phyloP scores from a whole-genome alignment of 64 coral and sea anemone species.

The Cladopsammia gracilis region DNA sequence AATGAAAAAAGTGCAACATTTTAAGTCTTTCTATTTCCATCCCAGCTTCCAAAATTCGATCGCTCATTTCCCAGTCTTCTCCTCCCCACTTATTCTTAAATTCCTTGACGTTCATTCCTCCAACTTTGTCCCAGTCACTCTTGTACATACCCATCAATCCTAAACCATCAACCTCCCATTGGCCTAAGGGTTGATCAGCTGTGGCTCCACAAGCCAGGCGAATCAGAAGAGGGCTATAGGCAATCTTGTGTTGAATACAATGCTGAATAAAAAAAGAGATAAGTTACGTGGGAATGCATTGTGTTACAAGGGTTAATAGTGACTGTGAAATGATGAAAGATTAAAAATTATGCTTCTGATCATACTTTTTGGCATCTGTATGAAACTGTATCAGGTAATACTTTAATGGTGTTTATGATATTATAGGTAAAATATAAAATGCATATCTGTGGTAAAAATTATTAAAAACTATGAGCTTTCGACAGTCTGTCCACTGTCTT shows the following conservation, averaged over 20 bases:
- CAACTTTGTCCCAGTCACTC: conserved; percentile 81
- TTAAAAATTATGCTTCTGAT: too few species aligned
- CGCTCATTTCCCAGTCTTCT: conserved; percentile 90
- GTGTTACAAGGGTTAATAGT: too few species aligned
- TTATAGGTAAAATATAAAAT: too few species aligned
- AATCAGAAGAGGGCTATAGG: conserved; percentile 54
- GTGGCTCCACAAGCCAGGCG: conserved; percentile 59
- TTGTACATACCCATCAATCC: conserved; percentile 74
- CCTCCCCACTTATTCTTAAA: conserved; percentile 83
- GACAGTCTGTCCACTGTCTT: too few species aligned
- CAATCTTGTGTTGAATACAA: conserved; percentile 52
- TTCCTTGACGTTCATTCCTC: conserved; percentile 74
- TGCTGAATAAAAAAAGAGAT: conserved; percentile 27
- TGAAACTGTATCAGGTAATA: too few species aligned
- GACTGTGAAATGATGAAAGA: too few species aligned
- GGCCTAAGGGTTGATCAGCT: conserved; percentile 20
- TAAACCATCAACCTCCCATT: conserved; percentile 52
- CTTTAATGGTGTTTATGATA: too few species aligned
- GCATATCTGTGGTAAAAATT: too few species aligned
- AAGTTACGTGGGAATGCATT: too few species aligned
- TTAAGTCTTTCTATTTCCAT: conserved; percentile 71
- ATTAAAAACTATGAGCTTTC: too few species aligned
- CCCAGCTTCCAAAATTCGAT: conserved; percentile 61
- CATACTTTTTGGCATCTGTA: too few species aligned
- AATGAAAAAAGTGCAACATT: conserved; percentile 80